These are phyloP conservation scores for Ommatoiulus sabulosus DNA, from an alignment of 2,888 invertebrate genomes.

Conservation along the genomic window DNA sequence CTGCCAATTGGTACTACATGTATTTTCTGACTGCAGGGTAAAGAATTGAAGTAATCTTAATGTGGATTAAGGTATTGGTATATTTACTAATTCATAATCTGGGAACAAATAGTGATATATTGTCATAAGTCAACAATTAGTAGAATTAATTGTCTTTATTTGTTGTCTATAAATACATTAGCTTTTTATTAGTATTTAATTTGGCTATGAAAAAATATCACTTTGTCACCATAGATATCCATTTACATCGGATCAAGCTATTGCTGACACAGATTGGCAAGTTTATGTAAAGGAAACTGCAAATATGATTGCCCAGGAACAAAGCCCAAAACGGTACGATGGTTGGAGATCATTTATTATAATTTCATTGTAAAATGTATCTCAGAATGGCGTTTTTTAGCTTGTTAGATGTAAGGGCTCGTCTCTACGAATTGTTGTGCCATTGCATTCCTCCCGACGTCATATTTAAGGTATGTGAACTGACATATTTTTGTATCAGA, in stretches of 20 bases:
- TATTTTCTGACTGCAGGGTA: no score
- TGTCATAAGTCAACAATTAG: no score
- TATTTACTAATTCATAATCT: no score
- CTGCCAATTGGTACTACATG: no score
- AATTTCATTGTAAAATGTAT: not conserved
- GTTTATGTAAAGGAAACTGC: slow-evolving; percentile 88
- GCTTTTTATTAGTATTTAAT: not conserved
- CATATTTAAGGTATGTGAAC: slow-evolving; percentile 80
- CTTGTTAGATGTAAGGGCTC: slow-evolving; percentile 84
- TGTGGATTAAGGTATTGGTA: no score
- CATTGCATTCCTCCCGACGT: slow-evolving; percentile 94
- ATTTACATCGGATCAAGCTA: slow-evolving; percentile 81
- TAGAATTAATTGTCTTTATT: not conserved
- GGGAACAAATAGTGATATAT: no score
- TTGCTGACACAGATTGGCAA: slow-evolving; percentile 94
- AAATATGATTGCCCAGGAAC: slow-evolving; percentile 84
- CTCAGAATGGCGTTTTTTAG: slow-evolving; percentile 67
- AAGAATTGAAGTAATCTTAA: no score
- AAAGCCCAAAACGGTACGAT: slow-evolving; percentile 76
- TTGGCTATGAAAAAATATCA: not conserved
- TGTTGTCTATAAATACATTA: no score
- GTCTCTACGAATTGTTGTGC: slow-evolving; percentile 91
- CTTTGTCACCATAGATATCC: slow-evolving; percentile 73
- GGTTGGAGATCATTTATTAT: not conserved
- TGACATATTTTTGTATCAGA: not conserved